Percentiles rank a stretch among this genome's conserved stretches.
These are phyloP conservation scores for Benthosema pterotum DNA, from an alignment of 2,797 vertebrate species.

Conservation along the genomic window DNA sequence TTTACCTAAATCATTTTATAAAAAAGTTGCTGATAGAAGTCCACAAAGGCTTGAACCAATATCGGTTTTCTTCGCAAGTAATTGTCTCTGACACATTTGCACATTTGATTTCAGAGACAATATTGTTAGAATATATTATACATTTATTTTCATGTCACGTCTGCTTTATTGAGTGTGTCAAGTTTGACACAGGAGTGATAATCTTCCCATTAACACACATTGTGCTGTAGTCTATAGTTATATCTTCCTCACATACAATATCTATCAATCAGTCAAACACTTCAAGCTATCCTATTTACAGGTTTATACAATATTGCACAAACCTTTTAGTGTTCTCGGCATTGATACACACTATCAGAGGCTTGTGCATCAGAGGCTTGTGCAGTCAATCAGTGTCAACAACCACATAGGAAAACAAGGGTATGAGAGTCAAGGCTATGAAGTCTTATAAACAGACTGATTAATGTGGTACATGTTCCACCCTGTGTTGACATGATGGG, in stretches of 20 bases:
- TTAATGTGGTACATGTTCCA: slow-evolving; percentile 8
- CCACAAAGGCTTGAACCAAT: no score
- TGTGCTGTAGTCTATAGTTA: background rate
- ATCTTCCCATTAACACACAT: background rate
- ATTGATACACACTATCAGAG: slow-evolving; percentile 14
- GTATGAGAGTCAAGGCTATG: slow-evolving; percentile 56
- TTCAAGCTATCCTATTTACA: background rate
- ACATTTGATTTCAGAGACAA: no score
- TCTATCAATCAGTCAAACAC: background rate
- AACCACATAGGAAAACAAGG: slow-evolving; percentile 52
- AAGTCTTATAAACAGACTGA: slow-evolving; percentile 49
- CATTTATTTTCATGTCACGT: no score
- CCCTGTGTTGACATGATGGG: slow-evolving; percentile 16
- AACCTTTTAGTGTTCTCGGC: background rate
- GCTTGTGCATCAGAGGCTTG: slow-evolving; percentile 1
- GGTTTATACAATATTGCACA: background rate
- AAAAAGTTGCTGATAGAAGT: no score
- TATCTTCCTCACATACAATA: background rate
- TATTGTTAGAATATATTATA: no score
- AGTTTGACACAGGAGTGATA: no score
- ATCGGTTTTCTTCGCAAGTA: no score
- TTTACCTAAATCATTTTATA: no score
- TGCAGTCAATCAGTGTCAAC: slow-evolving; percentile 35
- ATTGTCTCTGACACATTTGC: no score
- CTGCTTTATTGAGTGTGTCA: no score